Conservation (phyloP, 1,140 invertebrate genomes). For the Drosophila eugracilis region DNA sequence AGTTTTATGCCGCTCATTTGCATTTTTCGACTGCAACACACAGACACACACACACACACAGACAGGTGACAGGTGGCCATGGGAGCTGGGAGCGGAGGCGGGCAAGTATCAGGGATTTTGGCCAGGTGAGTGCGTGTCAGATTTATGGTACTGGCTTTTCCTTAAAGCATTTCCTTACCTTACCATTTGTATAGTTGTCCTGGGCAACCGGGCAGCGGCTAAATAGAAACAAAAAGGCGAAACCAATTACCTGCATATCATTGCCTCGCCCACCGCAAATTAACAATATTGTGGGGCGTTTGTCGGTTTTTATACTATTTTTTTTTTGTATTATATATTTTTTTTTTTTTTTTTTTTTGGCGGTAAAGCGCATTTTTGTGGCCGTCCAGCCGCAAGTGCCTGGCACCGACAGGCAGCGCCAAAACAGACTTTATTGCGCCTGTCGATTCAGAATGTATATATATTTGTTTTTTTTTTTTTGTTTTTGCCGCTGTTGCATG, state of each 20-base stretch:
- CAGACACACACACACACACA: not conserved
- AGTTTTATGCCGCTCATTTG: conserved; percentile 73
- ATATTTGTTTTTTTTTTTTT: conserved; percentile 6
- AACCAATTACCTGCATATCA: conserved; percentile 61
- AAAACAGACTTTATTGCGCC: conserved; percentile 67
- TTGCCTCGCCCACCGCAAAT: conserved; percentile 57
- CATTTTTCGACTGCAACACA: conserved; percentile 65
- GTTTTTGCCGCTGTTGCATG: conserved; percentile 46
- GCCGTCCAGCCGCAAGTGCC: conserved; percentile 60
- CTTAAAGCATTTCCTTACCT: conserved; percentile 14
- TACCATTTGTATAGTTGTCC: conserved; percentile 12
- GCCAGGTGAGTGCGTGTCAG: conserved; percentile 43
- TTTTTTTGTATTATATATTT: not conserved
- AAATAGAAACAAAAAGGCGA: conserved; percentile 47
- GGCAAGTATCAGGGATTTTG: too few relatives aligned
- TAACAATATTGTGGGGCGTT: conserved; percentile 42
- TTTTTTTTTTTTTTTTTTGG: not conserved
- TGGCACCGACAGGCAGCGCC: conserved; percentile 54
- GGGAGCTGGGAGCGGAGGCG: not conserved
- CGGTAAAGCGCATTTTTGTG: not conserved
- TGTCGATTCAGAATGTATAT: conserved; percentile 64
- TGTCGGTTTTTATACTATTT: not conserved
- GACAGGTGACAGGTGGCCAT: conserved; percentile 16
- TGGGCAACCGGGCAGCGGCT: conserved; percentile 26
- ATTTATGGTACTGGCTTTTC: conserved; percentile 54